Percentiles rank a stretch among this genome's conserved stretches.
Evolutionary conservation across 2,113 vertebrate genomes (phyloP).

Genomic region (Melanostigma gelatinosum): DNA sequence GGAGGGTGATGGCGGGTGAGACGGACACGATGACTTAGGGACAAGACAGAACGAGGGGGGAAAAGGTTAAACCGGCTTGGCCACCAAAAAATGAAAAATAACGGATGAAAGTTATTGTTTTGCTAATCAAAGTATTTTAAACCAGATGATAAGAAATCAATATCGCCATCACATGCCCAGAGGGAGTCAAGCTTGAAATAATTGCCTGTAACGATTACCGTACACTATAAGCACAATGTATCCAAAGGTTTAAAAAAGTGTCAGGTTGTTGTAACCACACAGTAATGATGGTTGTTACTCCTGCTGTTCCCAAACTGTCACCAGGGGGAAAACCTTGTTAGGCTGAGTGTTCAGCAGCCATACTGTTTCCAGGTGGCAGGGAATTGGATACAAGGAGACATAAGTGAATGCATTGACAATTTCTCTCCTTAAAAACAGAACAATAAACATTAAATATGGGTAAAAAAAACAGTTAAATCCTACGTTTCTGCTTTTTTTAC

Average conservation of each 20-base stretch:
- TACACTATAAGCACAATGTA: slow-evolving; percentile 5
- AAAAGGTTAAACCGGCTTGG: neutral
- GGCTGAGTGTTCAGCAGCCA: slow-evolving; percentile 56
- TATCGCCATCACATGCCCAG: neutral
- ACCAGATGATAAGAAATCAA: neutral
- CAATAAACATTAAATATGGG: neutral
- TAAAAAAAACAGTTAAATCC: neutral
- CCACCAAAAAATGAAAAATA: neutral
- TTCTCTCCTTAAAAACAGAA: slow-evolving; percentile 12
- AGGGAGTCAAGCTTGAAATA: slow-evolving; percentile 2
- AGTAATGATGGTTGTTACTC: slow-evolving; percentile 35
- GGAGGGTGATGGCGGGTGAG: slow-evolving; percentile 33
- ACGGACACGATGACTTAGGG: slow-evolving; percentile 28
- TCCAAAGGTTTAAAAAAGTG: neutral
- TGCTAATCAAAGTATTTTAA: neutral
- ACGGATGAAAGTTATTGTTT: neutral
- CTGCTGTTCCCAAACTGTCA: slow-evolving; percentile 55
- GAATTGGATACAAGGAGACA: slow-evolving; percentile 42
- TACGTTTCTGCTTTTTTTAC: slow-evolving; percentile 3
- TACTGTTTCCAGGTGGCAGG: slow-evolving; percentile 41
- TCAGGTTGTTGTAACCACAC: slow-evolving; percentile 38
- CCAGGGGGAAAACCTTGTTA: slow-evolving; percentile 45
- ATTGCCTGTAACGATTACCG: slow-evolving; percentile 9
- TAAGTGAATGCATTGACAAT: slow-evolving; percentile 32
- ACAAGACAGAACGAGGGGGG: neutral